Base-by-base conservation (phyloP, 2,797 vertebrate genomes). In the Ptychadena robeensis region DNA sequence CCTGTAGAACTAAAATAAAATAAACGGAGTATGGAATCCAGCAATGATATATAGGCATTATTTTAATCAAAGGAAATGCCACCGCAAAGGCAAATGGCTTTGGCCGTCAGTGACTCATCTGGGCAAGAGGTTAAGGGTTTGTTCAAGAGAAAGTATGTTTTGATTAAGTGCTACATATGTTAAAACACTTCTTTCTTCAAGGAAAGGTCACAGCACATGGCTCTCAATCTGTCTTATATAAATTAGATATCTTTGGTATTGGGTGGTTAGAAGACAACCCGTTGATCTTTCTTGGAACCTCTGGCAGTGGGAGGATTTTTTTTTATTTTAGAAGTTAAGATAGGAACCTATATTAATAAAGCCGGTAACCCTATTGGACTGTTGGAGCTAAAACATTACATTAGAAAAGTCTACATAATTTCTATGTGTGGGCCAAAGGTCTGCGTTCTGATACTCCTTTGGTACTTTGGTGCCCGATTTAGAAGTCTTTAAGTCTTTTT, bases 111-210 rank as follows among this genome's bases (percentile, higher is more conserved):
- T 88, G 91, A 91, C 88, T 90, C 89, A 87, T 80, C 77, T 81
- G 85, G 87, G 90, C 86, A 82, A 85, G 91, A 91, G 91, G 92
- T 91, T 93, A 92, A 91, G 90, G 88, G 89, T 93, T 93, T 94
- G 93, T 93, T 92, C 91, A 91, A 91, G 93, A 91, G 93, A 91
- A 93, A 89, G 92, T 87, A 77, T 87, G 91, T 93, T 94, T 93
- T 94, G 92, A 93, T 94, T 93, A 93, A 93, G 92, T 93, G 91
- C 90, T 92, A 91, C 90, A 91, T 87, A 92, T 88, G 89, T 91
- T 90, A 91, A 90, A 90, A 92, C 89, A 91, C 87, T 88, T 86
- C 88, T 89, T 93, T 91, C 91, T 92, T 91, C 89, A 88, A 90
- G 89, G 89, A 90, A 90, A 92, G 92, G 89, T 80, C 91, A 92